Conservation (phyloP, 2,113 vertebrate species). For the Thunnus maccoyii region DNA sequence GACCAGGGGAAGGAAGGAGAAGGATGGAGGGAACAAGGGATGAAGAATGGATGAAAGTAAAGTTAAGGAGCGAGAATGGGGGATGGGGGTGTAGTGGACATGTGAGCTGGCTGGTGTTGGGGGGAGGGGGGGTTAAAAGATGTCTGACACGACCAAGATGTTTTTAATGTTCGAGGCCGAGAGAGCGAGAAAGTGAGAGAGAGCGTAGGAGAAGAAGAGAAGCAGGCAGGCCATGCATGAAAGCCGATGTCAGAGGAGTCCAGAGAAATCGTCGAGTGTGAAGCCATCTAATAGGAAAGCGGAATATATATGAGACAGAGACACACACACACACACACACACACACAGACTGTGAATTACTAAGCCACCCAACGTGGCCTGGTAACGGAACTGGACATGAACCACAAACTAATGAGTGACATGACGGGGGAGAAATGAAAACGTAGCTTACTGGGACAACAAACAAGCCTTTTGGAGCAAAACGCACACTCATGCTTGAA, state of each 20-base stretch:
- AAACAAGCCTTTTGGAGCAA: slow-evolving; percentile 30
- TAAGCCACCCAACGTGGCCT: slow-evolving; percentile 68
- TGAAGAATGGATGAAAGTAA: slow-evolving; percentile 51
- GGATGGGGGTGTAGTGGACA: slow-evolving; percentile 22
- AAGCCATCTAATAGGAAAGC: slow-evolving; percentile 83
- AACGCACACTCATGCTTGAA: slow-evolving; percentile 37
- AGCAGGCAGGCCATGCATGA: slow-evolving; percentile 83
- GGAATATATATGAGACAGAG: slow-evolving; percentile 79
- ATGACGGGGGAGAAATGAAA: slow-evolving; percentile 35
- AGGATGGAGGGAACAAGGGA: slow-evolving; percentile 32
- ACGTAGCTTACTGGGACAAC: slow-evolving; percentile 1
- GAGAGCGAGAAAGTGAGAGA: slow-evolving; percentile 40
- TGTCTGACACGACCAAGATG: slow-evolving; percentile 82
- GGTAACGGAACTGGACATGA: slow-evolving; percentile 76
- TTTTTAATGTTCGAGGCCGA: slow-evolving; percentile 81
- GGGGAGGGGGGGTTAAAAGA: slow-evolving; percentile 59
- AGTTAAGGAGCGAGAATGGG: slow-evolving; percentile 24
- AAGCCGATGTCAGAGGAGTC: slow-evolving; percentile 83
- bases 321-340: slow-evolving; percentile 20
- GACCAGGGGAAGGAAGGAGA: slow-evolving; percentile 28
- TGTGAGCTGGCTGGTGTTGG: slow-evolving; percentile 30
- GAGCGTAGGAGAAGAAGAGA: slow-evolving; percentile 49
- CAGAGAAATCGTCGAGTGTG: slow-evolving; percentile 74
- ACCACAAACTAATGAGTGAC: slow-evolving; percentile 67
- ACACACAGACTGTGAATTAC: slow-evolving; percentile 47